phyloP scores from a whole-genome alignment of 2,888 invertebrate genomes.

The Latrodectus elegans region DNA sequence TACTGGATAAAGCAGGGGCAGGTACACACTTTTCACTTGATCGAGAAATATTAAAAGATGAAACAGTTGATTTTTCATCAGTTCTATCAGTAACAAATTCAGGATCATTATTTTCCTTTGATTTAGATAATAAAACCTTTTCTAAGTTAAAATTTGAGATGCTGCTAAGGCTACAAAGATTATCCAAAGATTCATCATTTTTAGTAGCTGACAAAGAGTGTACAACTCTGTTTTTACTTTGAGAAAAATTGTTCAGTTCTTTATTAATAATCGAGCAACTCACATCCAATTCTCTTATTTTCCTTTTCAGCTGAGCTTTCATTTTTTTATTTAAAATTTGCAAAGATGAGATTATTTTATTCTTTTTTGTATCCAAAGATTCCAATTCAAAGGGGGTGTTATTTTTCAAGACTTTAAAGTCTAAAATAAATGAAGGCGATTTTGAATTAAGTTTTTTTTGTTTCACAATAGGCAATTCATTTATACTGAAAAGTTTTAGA shows the following conservation, averaged over 20 bases:
- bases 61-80: background rate
- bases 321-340: slow-evolving; percentile 52
- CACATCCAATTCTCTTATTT: slow-evolving; percentile 37
- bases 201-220: background rate
- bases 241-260: background rate
- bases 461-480: too few relatives aligned
- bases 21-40: too few relatives aligned
- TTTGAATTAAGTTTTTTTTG: too few relatives aligned
- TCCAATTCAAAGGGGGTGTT: background rate
- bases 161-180: too few relatives aligned
- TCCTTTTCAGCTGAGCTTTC: slow-evolving; percentile 44
- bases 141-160: too few relatives aligned
- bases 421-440: background rate
- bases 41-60: background rate
- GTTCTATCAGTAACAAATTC: background rate
- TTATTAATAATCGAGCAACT: slow-evolving; percentile 3
- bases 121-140: too few relatives aligned
- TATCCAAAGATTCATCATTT: too few relatives aligned
- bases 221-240: background rate
- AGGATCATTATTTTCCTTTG: background rate
- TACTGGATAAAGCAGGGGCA: too few relatives aligned
- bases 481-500: too few relatives aligned
- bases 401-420: background rate
- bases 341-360: slow-evolving; percentile 9
- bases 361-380: background rate